phyloP scores from a whole-genome alignment of 2,797 vertebrate species.

The Phylloscopus collybita region DNA sequence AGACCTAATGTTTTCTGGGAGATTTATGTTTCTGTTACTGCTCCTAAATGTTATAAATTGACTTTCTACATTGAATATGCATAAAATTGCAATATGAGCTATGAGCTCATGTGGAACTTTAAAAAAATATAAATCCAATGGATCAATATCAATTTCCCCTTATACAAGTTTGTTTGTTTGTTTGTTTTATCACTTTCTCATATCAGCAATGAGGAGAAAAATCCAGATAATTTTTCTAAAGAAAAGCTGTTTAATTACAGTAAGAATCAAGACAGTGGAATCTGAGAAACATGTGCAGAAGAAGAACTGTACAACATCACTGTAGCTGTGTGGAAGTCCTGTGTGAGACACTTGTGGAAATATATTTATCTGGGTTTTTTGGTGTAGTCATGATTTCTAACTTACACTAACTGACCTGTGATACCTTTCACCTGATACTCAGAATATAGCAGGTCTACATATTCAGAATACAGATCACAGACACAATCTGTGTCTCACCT shows the following conservation, averaged over 20 bases:
- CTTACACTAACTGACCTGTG: neutral
- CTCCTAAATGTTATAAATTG: neutral
- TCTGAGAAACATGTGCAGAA: neutral
- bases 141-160: neutral
- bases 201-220: neutral
- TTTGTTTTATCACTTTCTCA: neutral
- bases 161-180: neutral
- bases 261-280: neutral
- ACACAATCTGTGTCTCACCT: neutral
- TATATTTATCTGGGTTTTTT: neutral
- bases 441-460: neutral
- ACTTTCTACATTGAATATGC: neutral
- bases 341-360: neutral
- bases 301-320: neutral
- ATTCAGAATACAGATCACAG: neutral
- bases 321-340: neutral
- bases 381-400: neutral
- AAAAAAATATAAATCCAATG: neutral
- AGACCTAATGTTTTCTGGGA: neutral
- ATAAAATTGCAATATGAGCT: neutral
- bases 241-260: neutral
- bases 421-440: neutral
- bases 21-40: constrained; percentile 13
- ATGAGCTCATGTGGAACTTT: neutral
- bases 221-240: neutral